Evolutionary conservation across 2,113 vertebrate genomes (phyloP).

Genomic region (Perca schrenkii): DNA sequence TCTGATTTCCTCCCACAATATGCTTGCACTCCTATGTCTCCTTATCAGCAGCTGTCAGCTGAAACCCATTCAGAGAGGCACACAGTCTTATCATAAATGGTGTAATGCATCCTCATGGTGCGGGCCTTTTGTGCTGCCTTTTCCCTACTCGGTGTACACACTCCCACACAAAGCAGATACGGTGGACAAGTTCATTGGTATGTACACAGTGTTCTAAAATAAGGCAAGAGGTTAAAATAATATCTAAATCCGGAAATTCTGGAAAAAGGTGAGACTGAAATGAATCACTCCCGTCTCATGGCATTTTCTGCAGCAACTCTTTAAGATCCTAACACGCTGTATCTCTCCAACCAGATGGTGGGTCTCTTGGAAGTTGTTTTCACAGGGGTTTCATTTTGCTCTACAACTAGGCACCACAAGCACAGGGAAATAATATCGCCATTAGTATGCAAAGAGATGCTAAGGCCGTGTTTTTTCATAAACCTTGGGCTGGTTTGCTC

Average conservation of each 20-base stretch:
- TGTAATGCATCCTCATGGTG: constrained; percentile 66
- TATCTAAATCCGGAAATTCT: constrained; percentile 71
- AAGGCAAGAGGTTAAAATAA: constrained; percentile 71
- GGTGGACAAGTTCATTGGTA: constrained; percentile 53
- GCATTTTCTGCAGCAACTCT: constrained; percentile 53
- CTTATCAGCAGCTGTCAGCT: constrained; percentile 68
- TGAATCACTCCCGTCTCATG: constrained; percentile 69
- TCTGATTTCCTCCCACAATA: constrained; percentile 56
- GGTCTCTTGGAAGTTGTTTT: constrained; percentile 49
- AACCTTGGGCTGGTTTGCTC: constrained; percentile 46
- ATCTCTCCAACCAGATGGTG: constrained; percentile 68
- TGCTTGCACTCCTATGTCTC: constrained; percentile 45
- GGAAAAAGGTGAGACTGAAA: constrained; percentile 48
- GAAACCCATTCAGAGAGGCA: constrained; percentile 50
- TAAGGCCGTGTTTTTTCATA: constrained; percentile 8
- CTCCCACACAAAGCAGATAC: constrained; percentile 52
- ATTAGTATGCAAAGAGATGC: constrained; percentile 61
- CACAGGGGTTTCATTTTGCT: constrained; percentile 47
- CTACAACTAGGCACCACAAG: constrained; percentile 35
- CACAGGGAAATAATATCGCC: constrained; percentile 26
- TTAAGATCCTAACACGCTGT: constrained; percentile 61
- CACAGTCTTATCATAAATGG: constrained; percentile 62
- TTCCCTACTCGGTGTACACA: not conserved
- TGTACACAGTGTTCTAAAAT: constrained; percentile 52
- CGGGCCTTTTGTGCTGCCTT: constrained; percentile 32